Evolutionary conservation across 1,140 invertebrate genomes (phyloP).

Genomic region (Antheraea pernyi): DNA sequence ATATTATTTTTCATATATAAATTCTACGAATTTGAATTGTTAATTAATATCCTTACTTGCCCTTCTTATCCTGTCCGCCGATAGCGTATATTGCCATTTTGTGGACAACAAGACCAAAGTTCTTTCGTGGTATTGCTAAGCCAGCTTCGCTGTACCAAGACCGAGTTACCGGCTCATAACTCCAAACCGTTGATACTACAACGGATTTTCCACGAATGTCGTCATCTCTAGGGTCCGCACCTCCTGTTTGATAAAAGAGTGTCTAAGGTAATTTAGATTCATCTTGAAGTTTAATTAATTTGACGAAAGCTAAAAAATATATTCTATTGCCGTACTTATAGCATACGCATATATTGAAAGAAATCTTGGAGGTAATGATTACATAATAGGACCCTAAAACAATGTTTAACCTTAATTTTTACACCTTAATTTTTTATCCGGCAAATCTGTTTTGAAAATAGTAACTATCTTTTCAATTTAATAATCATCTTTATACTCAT

Average conservation of each 20-base stretch:
- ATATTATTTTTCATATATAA: too few species aligned
- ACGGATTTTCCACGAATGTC: constrained; percentile 76
- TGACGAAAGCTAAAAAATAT: background rate
- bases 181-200: constrained; percentile 81
- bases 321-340: too few species aligned
- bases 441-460: too few species aligned
- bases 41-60: constrained; percentile 58
- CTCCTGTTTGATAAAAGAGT: constrained; percentile 61
- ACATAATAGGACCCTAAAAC: too few species aligned
- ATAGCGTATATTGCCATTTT: constrained; percentile 81
- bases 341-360: too few species aligned
- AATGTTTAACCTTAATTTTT: too few species aligned
- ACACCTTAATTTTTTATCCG: too few species aligned
- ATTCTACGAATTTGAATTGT: background rate
- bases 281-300: background rate
- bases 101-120: constrained; percentile 80
- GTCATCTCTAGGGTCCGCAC: constrained; percentile 80
- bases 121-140: constrained; percentile 79
- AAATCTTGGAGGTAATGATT: too few species aligned
- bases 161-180: constrained; percentile 80
- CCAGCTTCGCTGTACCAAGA: constrained; percentile 81
- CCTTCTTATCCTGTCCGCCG: constrained; percentile 82
- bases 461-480: too few species aligned
- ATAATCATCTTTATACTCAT: too few species aligned
- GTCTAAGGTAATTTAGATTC: background rate